These are phyloP conservation scores for Lasioglossum pauxillum DNA, from an alignment of 2,888 invertebrate genomes.

Conservation along the genomic window DNA sequence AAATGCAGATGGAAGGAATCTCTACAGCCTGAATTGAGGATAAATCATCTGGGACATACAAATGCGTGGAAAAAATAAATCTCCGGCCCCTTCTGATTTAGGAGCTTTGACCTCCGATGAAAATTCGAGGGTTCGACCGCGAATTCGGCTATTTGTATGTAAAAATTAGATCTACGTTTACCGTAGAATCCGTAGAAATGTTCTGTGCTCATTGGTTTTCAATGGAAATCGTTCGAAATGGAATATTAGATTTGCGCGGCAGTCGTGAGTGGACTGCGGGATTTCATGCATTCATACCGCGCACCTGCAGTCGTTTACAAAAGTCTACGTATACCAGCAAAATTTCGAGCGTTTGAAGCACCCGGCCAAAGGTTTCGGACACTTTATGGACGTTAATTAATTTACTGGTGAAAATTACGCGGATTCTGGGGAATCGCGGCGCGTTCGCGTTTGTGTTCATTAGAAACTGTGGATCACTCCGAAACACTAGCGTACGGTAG, in stretches of 20 bases:
- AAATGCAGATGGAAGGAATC: too few relatives aligned
- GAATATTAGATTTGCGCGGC: neutral
- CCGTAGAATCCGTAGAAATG: neutral
- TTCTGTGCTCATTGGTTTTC: neutral
- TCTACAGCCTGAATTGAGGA: too few relatives aligned
- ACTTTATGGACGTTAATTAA: neutral
- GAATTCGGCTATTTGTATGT: neutral
- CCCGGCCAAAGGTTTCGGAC: neutral
- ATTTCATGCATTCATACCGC: neutral
- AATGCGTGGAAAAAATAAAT: neutral
- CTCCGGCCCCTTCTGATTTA: neutral
- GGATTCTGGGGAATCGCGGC: neutral
- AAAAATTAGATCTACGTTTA: neutral
- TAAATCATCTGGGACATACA: too few relatives aligned
- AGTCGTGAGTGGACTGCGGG: slow-evolving; percentile 7
- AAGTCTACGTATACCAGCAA: neutral
- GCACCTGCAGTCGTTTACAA: neutral
- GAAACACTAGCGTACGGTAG: neutral
- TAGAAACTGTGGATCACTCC: neutral
- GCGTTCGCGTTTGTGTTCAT: neutral
- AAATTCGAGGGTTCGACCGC: slow-evolving; percentile 11
- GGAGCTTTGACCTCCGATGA: neutral
- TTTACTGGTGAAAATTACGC: neutral
- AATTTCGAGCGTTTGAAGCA: neutral
- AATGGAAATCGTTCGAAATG: slow-evolving; percentile 7